Evolutionary conservation across 1,140 invertebrate genomes (phyloP).

Genomic region (Trissolcus basalis): DNA sequence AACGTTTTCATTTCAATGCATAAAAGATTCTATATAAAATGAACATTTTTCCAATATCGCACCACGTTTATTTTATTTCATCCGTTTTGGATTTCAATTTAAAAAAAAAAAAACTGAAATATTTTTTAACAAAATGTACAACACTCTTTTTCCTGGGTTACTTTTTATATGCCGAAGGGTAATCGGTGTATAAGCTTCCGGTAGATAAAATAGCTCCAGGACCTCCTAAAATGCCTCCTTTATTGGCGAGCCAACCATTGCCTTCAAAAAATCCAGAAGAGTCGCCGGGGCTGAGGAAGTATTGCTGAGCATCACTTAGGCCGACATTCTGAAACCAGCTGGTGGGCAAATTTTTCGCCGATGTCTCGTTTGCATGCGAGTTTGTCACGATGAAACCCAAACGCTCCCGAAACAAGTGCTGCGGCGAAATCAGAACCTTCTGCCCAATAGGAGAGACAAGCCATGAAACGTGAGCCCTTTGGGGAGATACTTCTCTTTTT

Average conservation of each 20-base stretch:
- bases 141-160: slow-evolving; percentile 23
- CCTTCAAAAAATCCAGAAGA: slow-evolving; percentile 66
- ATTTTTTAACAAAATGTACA: background rate
- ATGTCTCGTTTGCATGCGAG: slow-evolving; percentile 29
- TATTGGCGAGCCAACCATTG: slow-evolving; percentile 70
- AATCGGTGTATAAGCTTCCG: slow-evolving; percentile 68
- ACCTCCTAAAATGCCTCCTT: slow-evolving; percentile 68
- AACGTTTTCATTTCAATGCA: no score
- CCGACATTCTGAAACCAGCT: slow-evolving; percentile 58
- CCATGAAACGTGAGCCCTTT: slow-evolving; percentile 30
- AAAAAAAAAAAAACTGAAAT: background rate
- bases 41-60: no score
- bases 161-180: slow-evolving; percentile 67
- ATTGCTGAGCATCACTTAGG: slow-evolving; percentile 53
- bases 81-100: background rate
- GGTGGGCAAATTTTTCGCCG: slow-evolving; percentile 57
- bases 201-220: slow-evolving; percentile 69
- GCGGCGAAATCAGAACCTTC: slow-evolving; percentile 62
- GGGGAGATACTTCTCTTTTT: slow-evolving; percentile 15
- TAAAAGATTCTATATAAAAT: no score
- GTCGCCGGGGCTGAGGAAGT: slow-evolving; percentile 64
- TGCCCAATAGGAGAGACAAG: slow-evolving; percentile 53
- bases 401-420: slow-evolving; percentile 60
- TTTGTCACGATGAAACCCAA: slow-evolving; percentile 53
- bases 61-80: no score